Evolutionary conservation across 2,113 vertebrate genomes (phyloP).

Genomic region (Rhegmatorhina hoffmannsi): DNA sequence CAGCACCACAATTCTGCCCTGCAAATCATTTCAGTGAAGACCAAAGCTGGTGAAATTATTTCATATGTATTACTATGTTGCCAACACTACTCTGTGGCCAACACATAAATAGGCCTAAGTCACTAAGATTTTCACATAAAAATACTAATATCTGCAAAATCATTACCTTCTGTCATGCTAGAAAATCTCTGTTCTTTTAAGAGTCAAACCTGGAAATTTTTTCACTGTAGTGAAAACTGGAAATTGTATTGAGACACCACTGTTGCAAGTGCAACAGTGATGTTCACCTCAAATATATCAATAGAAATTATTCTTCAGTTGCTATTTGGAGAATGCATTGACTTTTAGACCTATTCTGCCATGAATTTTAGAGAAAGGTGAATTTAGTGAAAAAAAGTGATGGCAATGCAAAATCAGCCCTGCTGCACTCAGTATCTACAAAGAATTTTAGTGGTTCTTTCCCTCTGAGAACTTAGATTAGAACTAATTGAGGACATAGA

Average conservation of each 20-base stretch:
- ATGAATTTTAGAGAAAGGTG: neutral
- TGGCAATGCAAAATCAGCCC: neutral
- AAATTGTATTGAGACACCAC: neutral
- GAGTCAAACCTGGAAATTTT: neutral
- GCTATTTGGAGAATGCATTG: neutral
- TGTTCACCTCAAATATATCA: neutral
- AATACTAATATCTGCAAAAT: neutral
- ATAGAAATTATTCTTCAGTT: neutral
- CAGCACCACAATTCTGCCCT: neutral
- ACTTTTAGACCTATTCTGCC: neutral
- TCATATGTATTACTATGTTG: neutral
- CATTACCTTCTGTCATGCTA: neutral
- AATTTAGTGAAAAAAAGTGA: neutral
- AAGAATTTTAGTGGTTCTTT: neutral
- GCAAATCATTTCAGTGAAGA: neutral
- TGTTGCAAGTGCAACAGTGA: neutral
- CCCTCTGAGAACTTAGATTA: neutral
- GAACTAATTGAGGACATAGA: neutral
- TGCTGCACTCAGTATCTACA: neutral
- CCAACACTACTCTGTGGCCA: neutral
- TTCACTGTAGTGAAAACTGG: neutral
- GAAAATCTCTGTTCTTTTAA: neutral
- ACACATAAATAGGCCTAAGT: neutral
- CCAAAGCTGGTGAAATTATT: fast-evolving
- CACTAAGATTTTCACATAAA: neutral